phyloP scores from a whole-genome alignment of 2,113 vertebrate species.

The Tachuris rubrigastra region DNA sequence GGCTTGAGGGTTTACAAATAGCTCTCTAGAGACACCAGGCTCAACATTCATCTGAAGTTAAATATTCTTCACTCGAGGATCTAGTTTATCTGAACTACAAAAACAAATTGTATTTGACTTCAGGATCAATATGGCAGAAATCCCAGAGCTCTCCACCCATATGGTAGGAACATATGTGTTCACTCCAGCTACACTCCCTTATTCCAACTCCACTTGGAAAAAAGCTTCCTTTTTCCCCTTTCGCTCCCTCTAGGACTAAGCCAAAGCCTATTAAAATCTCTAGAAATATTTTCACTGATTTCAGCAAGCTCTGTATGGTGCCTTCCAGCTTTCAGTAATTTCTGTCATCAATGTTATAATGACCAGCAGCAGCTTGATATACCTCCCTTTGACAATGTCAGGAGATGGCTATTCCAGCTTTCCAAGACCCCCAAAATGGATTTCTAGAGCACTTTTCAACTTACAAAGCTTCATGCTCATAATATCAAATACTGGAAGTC shows the following conservation, averaged over 20 bases:
- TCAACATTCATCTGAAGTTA: conserved; percentile 6
- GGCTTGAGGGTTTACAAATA: background rate
- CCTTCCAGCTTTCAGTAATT: conserved; percentile 9
- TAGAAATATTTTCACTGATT: conserved; percentile 42
- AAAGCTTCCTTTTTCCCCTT: background rate
- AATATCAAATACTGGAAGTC: background rate
- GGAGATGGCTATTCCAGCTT: background rate
- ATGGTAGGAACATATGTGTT: conserved; percentile 65
- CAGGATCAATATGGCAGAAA: conserved; percentile 62
- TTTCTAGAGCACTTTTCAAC: background rate
- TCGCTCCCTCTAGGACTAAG: conserved; percentile 17
- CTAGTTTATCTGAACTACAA: conserved; percentile 30
- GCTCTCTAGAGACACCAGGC: background rate
- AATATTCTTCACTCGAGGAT: background rate
- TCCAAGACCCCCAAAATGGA: background rate
- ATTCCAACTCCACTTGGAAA: conserved; percentile 16
- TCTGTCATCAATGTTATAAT: background rate
- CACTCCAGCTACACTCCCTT: conserved; percentile 27
- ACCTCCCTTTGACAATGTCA: background rate
- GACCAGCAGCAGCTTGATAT: background rate
- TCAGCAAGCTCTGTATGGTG: conserved; percentile 27
- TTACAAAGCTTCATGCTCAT: background rate
- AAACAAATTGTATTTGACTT: conserved; percentile 53
- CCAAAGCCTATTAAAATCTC: conserved; percentile 41
- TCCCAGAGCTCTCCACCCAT: conserved; percentile 62